These are phyloP conservation scores for Agrotis segetum DNA, from an alignment of 2,888 invertebrate genomes.

Conservation along the genomic window DNA sequence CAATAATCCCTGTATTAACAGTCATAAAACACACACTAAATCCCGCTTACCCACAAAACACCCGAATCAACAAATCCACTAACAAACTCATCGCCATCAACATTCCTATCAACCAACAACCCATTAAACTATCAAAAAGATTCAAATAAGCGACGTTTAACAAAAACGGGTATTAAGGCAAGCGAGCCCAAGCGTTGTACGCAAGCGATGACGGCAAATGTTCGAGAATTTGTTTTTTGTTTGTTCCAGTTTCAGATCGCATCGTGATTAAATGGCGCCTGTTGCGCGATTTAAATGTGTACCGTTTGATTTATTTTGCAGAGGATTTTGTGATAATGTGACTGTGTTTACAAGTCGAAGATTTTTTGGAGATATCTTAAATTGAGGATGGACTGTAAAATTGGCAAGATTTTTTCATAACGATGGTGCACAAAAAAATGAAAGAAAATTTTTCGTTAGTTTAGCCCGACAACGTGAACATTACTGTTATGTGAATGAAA, in stretches of 20 bases:
- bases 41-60: not conserved
- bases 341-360: constrained; percentile 33
- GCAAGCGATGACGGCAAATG: constrained; percentile 54
- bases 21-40: not conserved
- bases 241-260: constrained; percentile 56
- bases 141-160: constrained; percentile 18
- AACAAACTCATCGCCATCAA: constrained; percentile 1
- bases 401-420: not conserved
- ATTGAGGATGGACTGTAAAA: not conserved
- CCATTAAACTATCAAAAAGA: constrained; percentile 34
- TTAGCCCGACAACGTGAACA: not conserved
- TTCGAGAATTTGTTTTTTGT: constrained; percentile 65
- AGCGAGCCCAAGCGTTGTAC: constrained; percentile 17
- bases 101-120: constrained; percentile 1
- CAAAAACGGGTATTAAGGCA: constrained; percentile 42
- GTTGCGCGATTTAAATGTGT: constrained; percentile 67
- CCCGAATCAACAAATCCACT: constrained; percentile 2
- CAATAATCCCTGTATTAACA: too few species aligned
- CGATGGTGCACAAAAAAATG: too few species aligned
- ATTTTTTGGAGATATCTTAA: constrained; percentile 16
- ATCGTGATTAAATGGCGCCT: constrained; percentile 66
- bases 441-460: not conserved
- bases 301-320: constrained; percentile 53
- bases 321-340: constrained; percentile 48
- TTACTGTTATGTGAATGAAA: not conserved